Percentiles rank a stretch among this genome's conserved stretches.
Conservation (phyloP, 35 echinoderm and acorn worm species). For the Diadema setosum region DNA sequence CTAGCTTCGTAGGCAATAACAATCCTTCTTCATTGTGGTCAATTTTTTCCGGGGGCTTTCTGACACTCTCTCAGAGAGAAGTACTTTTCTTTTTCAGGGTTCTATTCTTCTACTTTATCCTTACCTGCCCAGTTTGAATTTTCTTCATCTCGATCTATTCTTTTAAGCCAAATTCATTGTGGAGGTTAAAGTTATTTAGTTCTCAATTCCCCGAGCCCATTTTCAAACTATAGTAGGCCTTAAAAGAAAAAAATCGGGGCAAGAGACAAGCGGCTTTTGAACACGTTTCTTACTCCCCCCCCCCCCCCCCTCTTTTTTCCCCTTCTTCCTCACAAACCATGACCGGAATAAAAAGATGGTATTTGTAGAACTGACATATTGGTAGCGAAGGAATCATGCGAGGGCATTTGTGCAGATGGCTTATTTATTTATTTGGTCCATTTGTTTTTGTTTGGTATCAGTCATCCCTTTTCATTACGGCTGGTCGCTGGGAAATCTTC, state of each 20-base stretch:
- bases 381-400: background rate
- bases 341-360: too few species aligned
- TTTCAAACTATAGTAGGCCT: background rate
- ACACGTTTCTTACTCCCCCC: too few species aligned
- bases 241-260: too few species aligned
- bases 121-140: too few species aligned
- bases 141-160: too few species aligned
- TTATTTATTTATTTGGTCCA: background rate
- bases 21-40: background rate
- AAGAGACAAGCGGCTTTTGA: too few species aligned
- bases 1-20: background rate
- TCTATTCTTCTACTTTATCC: too few species aligned
- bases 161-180: background rate
- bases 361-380: background rate
- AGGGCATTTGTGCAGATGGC: background rate
- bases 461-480: background rate
- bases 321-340: too few species aligned
- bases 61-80: too few species aligned
- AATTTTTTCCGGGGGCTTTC: background rate
- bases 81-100: too few species aligned
- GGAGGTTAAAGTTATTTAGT: slow-evolving; percentile 3
- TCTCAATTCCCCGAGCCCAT: background rate
- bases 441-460: background rate
- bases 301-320: too few species aligned
- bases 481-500: background rate